Evolutionary conservation across 2,113 vertebrate genomes (phyloP).

Genomic region (Rhipidura dahli): DNA sequence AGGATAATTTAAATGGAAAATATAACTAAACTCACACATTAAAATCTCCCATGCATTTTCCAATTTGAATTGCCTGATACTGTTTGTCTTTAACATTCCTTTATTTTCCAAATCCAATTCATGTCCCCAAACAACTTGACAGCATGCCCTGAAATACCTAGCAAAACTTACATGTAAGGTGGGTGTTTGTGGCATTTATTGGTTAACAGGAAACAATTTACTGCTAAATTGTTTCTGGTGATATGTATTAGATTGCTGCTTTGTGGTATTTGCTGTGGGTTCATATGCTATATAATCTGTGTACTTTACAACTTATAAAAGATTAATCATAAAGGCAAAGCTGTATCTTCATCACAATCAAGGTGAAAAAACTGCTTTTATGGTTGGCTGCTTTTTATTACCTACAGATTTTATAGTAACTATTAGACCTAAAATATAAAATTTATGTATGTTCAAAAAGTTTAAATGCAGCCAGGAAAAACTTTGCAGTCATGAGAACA

Average conservation of each 20-base stretch:
- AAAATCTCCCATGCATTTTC: not conserved
- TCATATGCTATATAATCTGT: conserved; percentile 3
- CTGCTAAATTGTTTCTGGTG: not conserved
- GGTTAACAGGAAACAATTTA: conserved; percentile 18
- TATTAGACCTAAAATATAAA: conserved; percentile 47
- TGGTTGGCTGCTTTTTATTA: conserved; percentile 60
- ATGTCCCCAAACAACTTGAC: not conserved
- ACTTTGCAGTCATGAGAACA: conserved; percentile 31
- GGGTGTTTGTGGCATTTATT: not conserved
- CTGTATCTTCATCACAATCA: conserved; percentile 58
- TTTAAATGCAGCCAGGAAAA: conserved; percentile 37
- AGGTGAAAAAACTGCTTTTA: conserved; percentile 63
- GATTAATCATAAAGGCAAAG: conserved; percentile 55
- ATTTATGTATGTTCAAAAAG: conserved; percentile 53
- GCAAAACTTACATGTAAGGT: not conserved
- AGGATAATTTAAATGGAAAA: not conserved
- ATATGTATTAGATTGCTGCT: not conserved
- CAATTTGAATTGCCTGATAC: not conserved
- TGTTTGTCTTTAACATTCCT: not conserved
- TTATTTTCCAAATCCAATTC: not conserved
- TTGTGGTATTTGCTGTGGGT: not conserved
- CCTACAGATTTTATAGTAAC: conserved; percentile 66
- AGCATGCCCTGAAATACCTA: not conserved
- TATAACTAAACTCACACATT: not conserved
- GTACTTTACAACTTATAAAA: conserved; percentile 59